phyloP scores from a whole-genome alignment of 2,113 vertebrate species.

The Misgurnus mizolepis region DNA sequence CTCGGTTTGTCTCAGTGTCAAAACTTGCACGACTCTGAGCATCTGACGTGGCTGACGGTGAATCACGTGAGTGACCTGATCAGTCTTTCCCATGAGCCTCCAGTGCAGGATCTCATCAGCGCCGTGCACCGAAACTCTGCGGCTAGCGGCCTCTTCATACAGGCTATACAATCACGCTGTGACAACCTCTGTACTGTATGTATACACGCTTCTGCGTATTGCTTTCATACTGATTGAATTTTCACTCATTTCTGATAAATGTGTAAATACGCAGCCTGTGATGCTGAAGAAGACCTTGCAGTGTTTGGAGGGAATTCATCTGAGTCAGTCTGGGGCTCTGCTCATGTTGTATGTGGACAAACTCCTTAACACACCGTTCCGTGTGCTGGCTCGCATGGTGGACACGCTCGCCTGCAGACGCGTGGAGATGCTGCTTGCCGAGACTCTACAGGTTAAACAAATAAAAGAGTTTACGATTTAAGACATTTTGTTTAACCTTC shows the following conservation, averaged over 20 bases:
- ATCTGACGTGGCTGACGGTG: conserved; percentile 95
- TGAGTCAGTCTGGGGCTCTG: conserved; percentile 95
- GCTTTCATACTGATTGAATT: neutral
- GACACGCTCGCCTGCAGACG: conserved; percentile 95
- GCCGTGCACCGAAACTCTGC: conserved; percentile 95
- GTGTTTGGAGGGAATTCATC: conserved; percentile 96
- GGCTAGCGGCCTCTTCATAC: conserved; percentile 96
- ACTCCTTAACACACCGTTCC: conserved; percentile 88
- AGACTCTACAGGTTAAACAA: conserved; percentile 85
- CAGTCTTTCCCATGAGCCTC: conserved; percentile 91
- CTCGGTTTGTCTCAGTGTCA: conserved; percentile 81
- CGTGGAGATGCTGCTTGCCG: conserved; percentile 96
- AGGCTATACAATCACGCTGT: conserved; percentile 95
- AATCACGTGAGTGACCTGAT: conserved; percentile 96
- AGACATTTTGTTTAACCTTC: too few species aligned
- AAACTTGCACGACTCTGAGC: conserved; percentile 97
- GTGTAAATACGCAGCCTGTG: conserved; percentile 77
- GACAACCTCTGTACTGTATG: conserved; percentile 90
- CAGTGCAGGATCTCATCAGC: conserved; percentile 97
- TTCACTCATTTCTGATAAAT: neutral
- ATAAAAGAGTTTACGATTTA: too few species aligned
- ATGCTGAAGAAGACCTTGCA: conserved; percentile 91
- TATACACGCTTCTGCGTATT: conserved; percentile 33
- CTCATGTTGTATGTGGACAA: conserved; percentile 92
- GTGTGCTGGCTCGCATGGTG: conserved; percentile 93